These are phyloP conservation scores for Petrolisthes manimaculis DNA, from an alignment of 2,888 invertebrate genomes.

Conservation along the genomic window DNA sequence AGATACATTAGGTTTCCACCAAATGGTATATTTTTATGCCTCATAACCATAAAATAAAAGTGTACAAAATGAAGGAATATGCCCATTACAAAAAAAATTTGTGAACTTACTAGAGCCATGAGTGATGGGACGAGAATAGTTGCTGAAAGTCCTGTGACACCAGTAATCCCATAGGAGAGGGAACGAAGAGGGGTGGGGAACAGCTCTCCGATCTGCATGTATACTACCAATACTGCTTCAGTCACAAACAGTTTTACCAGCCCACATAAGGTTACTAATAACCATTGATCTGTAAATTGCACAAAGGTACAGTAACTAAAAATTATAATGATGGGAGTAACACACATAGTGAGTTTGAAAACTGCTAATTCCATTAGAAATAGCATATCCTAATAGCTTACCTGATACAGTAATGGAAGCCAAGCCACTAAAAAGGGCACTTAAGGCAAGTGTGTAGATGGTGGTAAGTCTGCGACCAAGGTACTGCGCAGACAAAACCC, in stretches of 20 bases:
- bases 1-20: neutral
- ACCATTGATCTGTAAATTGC: conserved; percentile 32
- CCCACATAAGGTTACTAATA: conserved; percentile 36
- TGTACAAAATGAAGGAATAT: no score
- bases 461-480: conserved; percentile 55
- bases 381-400: neutral
- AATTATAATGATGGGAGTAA: no score
- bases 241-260: conserved; percentile 55
- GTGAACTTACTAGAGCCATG: conserved; percentile 46
- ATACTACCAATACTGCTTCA: conserved; percentile 54
- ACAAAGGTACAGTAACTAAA: neutral
- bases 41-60: neutral
- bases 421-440: conserved; percentile 37
- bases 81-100: no score
- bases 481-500: conserved; percentile 42
- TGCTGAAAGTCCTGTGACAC: conserved; percentile 46
- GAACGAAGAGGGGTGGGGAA: conserved; percentile 59
- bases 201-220: conserved; percentile 62
- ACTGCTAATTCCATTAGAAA: no score
- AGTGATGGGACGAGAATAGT: conserved; percentile 44
- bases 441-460: conserved; percentile 33
- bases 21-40: neutral
- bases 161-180: conserved; percentile 53
- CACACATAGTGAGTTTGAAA: no score
- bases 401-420: conserved; percentile 33